phyloP scores from a whole-genome alignment of 1,140 invertebrate species.

The Doryteuthis pealeii region DNA sequence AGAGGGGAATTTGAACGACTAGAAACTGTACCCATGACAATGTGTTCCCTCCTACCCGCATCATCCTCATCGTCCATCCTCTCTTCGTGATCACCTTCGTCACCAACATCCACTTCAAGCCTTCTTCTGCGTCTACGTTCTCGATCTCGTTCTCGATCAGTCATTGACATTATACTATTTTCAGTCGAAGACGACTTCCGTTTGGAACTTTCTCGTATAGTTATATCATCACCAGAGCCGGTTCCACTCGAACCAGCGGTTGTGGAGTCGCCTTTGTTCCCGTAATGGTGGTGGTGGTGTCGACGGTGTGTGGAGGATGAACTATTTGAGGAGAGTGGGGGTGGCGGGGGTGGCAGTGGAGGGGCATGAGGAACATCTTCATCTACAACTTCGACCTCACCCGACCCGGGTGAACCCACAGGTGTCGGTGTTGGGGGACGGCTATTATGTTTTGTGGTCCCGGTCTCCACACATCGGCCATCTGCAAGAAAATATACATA shows the following conservation, averaged over 20 bases:
- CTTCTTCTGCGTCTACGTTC: background rate
- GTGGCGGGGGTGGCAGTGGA: no score
- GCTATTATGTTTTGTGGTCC: no score
- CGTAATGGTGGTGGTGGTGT: no score
- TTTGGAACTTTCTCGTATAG: background rate
- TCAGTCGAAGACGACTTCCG: background rate
- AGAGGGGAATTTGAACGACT: background rate
- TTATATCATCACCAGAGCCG: background rate
- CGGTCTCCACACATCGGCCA: no score
- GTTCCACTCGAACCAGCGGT: background rate
- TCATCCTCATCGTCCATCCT: background rate
- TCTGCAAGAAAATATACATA: no score
- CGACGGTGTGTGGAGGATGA: no score
- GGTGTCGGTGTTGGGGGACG: no score
- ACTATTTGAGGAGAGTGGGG: no score
- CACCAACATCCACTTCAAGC: background rate
- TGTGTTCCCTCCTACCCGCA: background rate
- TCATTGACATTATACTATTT: background rate
- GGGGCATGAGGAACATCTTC: no score
- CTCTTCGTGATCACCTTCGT: background rate
- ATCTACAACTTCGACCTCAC: no score
- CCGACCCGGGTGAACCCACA: no score
- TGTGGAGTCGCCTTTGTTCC: no score
- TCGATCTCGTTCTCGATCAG: background rate
- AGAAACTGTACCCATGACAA: background rate